These are phyloP conservation scores for Hybos culiciformis DNA, from an alignment of 2,888 invertebrate genomes.

Conservation along the genomic window DNA sequence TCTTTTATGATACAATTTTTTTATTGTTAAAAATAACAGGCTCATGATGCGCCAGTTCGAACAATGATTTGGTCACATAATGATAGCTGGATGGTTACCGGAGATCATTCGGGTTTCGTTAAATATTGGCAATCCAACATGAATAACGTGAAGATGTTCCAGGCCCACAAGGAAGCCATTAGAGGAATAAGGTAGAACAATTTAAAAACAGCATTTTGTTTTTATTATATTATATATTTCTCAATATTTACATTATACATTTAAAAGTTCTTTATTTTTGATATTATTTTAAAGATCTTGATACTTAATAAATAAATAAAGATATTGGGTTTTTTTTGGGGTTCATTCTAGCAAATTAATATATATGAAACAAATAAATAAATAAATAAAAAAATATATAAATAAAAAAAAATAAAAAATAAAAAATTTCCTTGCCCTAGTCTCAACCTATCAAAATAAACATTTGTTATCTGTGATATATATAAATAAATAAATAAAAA, in stretches of 20 bases:
- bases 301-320: constrained; percentile 2
- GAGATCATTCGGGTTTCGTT: constrained; percentile 95
- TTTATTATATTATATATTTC: background rate
- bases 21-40: constrained; percentile 42
- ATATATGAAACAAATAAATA: too few relatives aligned
- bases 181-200: constrained; percentile 87
- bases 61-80: constrained; percentile 99
- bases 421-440: constrained; percentile 8
- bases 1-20: background rate
- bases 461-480: too few relatives aligned
- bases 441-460: too few relatives aligned
- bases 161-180: constrained; percentile 99
- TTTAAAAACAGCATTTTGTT: constrained; percentile 21
- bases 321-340: too few relatives aligned
- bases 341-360: too few relatives aligned
- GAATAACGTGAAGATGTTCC: constrained; percentile 99
- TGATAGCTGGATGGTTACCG: constrained; percentile 99
- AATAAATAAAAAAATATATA: too few relatives aligned
- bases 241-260: background rate
- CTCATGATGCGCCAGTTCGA: constrained; percentile 98
- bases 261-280: constrained; percentile 1
- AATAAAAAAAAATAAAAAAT: constrained; percentile 11
- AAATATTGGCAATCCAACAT: constrained; percentile 99
- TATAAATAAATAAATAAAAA: constrained; percentile 6
- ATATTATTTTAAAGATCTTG: constrained; percentile 6